phyloP scores from a whole-genome alignment of 2,113 vertebrate genomes.

The Euleptes europaea region DNA sequence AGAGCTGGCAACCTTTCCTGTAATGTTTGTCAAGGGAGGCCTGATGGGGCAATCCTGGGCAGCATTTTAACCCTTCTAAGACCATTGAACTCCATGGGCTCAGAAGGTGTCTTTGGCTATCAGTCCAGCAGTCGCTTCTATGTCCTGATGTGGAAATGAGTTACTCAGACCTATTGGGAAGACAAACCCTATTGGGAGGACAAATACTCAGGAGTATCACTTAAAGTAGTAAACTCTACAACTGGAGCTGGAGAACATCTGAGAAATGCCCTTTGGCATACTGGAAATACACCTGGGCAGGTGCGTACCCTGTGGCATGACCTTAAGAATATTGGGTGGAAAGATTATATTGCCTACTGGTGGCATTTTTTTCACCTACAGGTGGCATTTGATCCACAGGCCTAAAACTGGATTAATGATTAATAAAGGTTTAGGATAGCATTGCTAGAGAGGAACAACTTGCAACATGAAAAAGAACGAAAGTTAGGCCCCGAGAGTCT shows the following conservation, averaged over 20 bases:
- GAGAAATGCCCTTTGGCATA: constrained; percentile 98
- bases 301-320: constrained; percentile 97
- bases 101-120: constrained; percentile 86
- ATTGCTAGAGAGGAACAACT: too few relatives aligned
- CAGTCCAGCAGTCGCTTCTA: constrained; percentile 97
- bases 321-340: constrained; percentile 97
- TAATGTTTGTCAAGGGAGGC: too few relatives aligned
- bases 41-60: too few relatives aligned
- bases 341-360: constrained; percentile 97
- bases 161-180: constrained; percentile 99
- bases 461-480: too few relatives aligned
- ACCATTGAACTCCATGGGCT: too few relatives aligned
- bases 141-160: constrained; percentile 98
- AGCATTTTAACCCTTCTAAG: too few relatives aligned
- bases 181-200: constrained; percentile 93
- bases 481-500: too few relatives aligned
- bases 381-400: constrained; percentile 94
- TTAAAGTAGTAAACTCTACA: constrained; percentile 97
- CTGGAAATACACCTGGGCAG: constrained; percentile 94
- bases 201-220: constrained; percentile 95
- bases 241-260: constrained; percentile 93
- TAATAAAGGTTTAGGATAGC: too few relatives aligned
- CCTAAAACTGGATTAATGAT: constrained; percentile 98
- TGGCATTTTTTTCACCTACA: too few relatives aligned
- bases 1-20: too few relatives aligned